Percentiles rank a stretch among this genome's conserved stretches.
These are phyloP conservation scores for Lysandra bellargus DNA, from an alignment of 2,888 invertebrate species.

Conservation along the genomic window DNA sequence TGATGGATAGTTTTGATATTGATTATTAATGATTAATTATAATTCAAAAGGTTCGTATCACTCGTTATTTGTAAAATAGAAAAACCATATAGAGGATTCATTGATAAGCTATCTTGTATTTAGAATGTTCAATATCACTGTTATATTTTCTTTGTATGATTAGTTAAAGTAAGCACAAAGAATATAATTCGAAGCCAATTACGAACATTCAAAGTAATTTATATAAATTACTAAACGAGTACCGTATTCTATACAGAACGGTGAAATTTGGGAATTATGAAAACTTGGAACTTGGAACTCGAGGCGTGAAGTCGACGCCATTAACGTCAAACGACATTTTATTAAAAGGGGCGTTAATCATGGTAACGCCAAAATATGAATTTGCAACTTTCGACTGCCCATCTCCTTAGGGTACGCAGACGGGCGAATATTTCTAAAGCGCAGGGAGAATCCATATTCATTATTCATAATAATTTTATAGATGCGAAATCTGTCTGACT, in stretches of 20 bases:
- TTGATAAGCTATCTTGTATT: neutral
- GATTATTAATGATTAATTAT: neutral
- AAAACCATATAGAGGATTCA: neutral
- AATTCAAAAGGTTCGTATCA: neutral
- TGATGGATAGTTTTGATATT: no score
- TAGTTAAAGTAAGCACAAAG: neutral
- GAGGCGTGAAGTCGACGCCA: slow-evolving; percentile 25
- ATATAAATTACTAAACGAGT: neutral
- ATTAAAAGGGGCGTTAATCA: slow-evolving; percentile 35
- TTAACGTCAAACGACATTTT: slow-evolving; percentile 24
- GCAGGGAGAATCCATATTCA: no score
- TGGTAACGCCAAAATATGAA: slow-evolving; percentile 33
- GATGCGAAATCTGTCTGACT: no score
- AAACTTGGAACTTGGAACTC: neutral
- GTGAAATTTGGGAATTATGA: neutral
- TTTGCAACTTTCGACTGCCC: slow-evolving; percentile 33
- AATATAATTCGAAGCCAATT: neutral
- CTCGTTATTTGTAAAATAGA: neutral
- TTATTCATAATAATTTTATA: no score
- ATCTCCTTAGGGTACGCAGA: neutral
- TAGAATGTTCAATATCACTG: neutral
- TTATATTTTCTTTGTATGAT: neutral
- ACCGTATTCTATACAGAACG: neutral
- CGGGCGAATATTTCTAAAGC: no score
- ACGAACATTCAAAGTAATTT: neutral